phyloP scores from a whole-genome alignment of 2,797 vertebrate genomes.

The Cyclura pinguis region DNA sequence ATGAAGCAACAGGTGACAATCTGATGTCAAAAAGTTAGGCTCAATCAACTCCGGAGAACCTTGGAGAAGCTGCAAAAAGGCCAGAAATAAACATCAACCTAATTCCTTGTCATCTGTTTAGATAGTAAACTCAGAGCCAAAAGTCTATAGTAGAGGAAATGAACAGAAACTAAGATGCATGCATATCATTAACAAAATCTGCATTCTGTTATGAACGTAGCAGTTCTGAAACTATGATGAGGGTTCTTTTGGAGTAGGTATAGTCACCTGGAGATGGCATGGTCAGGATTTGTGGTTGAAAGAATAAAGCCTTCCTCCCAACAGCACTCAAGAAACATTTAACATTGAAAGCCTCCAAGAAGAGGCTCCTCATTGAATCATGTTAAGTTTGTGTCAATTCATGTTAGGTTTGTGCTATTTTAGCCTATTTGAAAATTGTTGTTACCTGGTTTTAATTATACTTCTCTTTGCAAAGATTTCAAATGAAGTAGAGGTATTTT shows the following conservation, averaged over 20 bases:
- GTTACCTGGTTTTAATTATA: neutral
- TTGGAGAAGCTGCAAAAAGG: constrained; percentile 84
- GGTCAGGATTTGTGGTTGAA: neutral
- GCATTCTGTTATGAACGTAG: neutral
- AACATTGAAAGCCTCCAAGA: neutral
- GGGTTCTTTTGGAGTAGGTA: neutral
- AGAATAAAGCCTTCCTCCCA: neutral
- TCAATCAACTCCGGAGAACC: constrained; percentile 87
- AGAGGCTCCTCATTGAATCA: neutral
- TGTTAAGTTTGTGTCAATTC: neutral
- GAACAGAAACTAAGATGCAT: neutral
- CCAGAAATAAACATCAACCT: constrained; percentile 24
- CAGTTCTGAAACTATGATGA: neutral
- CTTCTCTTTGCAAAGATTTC: neutral
- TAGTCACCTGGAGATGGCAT: no score
- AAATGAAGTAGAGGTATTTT: neutral
- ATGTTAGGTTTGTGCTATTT: neutral
- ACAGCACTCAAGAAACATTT: neutral
- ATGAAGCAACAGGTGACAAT: constrained; percentile 80
- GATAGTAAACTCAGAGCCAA: neutral
- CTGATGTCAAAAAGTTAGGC: constrained; percentile 75
- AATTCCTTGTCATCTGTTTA: neutral
- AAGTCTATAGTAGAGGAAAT: constrained; percentile 18
- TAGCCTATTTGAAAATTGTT: neutral
- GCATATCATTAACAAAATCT: neutral